These are phyloP conservation scores for Patella caerulea DNA, from an alignment of 2,888 invertebrate species.

Conservation along the genomic window DNA sequence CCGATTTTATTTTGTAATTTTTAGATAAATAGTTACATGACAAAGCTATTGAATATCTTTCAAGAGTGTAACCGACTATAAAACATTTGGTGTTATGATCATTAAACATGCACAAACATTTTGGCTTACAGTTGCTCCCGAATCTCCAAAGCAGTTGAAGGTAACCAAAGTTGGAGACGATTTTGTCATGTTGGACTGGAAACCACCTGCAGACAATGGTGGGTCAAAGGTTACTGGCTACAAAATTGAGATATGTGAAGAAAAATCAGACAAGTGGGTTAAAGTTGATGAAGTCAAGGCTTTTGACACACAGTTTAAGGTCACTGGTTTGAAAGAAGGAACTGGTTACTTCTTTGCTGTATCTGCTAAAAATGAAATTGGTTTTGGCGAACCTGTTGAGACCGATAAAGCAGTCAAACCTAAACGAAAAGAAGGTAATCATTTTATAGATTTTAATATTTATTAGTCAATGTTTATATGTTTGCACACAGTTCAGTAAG, in stretches of 20 bases:
- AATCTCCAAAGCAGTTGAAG: conserved; percentile 46
- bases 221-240: conserved; percentile 56
- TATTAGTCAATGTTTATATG: no score
- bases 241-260: conserved; percentile 43
- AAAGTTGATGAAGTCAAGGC: conserved; percentile 41
- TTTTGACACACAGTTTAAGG: conserved; percentile 40
- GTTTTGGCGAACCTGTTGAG: conserved; percentile 41
- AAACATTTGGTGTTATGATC: no score
- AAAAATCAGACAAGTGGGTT: conserved; percentile 41
- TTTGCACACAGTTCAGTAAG: no score
- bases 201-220: conserved; percentile 50
- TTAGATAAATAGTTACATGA: no score
- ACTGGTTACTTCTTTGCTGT: conserved; percentile 60
- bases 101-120: neutral
- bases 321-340: conserved; percentile 48
- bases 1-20: no score
- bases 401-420: conserved; percentile 41
- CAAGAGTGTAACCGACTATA: no score
- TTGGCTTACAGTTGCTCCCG: conserved; percentile 63
- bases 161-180: conserved; percentile 45
- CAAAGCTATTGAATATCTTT: no score
- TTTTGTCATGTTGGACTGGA: conserved; percentile 50
- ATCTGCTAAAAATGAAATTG: conserved; percentile 60
- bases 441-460: no score
- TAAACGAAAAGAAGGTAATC: conserved; percentile 37